Conservation (phyloP, 2,113 vertebrate species). For the Carassius auratus region DNA sequence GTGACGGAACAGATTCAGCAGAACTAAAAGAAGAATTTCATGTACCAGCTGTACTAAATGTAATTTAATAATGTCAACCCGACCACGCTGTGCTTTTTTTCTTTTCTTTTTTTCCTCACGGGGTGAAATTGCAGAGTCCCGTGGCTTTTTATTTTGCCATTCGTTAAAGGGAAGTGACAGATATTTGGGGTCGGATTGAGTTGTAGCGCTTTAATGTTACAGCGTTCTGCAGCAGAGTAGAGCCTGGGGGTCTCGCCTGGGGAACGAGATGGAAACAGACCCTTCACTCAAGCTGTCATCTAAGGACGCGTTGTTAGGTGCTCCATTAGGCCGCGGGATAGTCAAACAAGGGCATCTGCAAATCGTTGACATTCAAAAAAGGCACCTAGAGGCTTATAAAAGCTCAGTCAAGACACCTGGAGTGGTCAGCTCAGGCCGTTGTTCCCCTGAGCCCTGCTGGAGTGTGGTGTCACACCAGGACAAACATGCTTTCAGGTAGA, state of each 20-base stretch:
- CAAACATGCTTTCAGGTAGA: constrained; percentile 15
- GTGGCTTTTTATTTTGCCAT: neutral
- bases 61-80: constrained; percentile 35
- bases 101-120: neutral
- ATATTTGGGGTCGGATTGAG: constrained; percentile 3
- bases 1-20: constrained; percentile 26
- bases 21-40: constrained; percentile 30
- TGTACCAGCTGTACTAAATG: neutral
- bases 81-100: neutral
- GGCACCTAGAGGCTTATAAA: constrained; percentile 20
- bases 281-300: constrained; percentile 16
- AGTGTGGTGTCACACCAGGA: constrained; percentile 20
- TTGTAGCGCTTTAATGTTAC: constrained; percentile 17
- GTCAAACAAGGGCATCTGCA: constrained; percentile 8
- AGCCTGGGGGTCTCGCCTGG: neutral
- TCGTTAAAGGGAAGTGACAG: neutral
- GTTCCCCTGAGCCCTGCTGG: neutral
- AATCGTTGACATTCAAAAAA: neutral
- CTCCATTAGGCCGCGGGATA: constrained; percentile 35
- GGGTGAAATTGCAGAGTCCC: neutral
- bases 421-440: neutral
- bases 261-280: neutral
- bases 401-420: constrained; percentile 35
- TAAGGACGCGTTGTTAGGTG: constrained; percentile 35
- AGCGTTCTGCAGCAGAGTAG: constrained; percentile 13